Evolutionary conservation across 2,797 vertebrate species (phyloP).

Genomic region (Platalea minor): DNA sequence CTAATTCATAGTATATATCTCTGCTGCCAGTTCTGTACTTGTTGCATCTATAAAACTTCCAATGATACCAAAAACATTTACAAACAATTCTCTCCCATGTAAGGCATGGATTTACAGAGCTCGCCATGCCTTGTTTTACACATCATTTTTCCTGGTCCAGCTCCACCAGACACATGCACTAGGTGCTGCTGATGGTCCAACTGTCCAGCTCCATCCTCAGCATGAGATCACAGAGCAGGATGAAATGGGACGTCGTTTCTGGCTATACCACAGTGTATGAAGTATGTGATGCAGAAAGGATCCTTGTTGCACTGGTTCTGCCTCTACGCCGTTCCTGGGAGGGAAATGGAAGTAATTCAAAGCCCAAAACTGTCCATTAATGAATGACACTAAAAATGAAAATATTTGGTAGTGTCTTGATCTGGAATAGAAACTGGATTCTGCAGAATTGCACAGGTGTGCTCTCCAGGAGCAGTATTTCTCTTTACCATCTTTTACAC

Average conservation of each 20-base stretch:
- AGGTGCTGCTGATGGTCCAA: not conserved
- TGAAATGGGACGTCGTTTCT: not conserved
- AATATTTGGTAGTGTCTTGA: not conserved
- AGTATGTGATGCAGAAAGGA: accelerated
- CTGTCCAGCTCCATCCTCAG: not conserved
- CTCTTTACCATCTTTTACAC: not conserved
- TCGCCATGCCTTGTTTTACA: not conserved
- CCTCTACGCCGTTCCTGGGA: not conserved
- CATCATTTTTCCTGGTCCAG: not conserved
- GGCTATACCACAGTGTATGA: not conserved
- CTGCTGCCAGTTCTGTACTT: not conserved
- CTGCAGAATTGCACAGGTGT: not conserved
- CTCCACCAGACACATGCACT: not conserved
- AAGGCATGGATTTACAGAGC: not conserved
- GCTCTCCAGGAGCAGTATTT: not conserved
- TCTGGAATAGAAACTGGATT: not conserved
- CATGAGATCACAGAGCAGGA: not conserved
- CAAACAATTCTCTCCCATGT: not conserved
- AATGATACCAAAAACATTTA: not conserved
- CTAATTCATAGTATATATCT: not conserved
- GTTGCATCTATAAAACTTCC: not conserved
- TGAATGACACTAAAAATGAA: not conserved
- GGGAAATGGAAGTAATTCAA: not conserved
- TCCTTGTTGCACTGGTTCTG: not conserved
- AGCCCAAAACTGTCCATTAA: not conserved